Evolutionary conservation across 2,113 vertebrate species (phyloP).

Genomic region (Antennarius striatus): DNA sequence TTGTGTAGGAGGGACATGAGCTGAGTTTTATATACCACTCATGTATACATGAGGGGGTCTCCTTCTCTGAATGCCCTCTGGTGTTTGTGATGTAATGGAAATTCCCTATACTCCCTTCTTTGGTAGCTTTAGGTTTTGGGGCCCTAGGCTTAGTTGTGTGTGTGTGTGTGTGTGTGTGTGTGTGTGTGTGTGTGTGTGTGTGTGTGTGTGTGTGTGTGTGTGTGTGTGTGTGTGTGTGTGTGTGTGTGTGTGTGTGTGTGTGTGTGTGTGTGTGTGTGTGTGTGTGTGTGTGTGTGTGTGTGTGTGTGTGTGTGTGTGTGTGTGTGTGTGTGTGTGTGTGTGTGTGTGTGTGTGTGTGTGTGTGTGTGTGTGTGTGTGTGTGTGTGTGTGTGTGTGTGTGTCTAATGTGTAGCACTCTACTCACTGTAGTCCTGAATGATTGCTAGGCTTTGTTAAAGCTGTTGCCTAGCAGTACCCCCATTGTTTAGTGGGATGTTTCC

Average conservation of each 20-base stretch:
- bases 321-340: no score
- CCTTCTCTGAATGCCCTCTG: constrained; percentile 9
- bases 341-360: neutral
- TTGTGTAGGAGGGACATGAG: constrained; percentile 7
- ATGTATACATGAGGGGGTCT: constrained; percentile 14
- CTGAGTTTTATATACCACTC: neutral
- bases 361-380: constrained; percentile 18
- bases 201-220: no score
- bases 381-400: constrained; percentile 9
- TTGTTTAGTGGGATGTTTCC: constrained; percentile 68
- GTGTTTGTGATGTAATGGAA: constrained; percentile 32
- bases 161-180: no score
- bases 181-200: no score
- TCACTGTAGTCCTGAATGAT: constrained; percentile 59
- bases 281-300: no score
- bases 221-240: neutral
- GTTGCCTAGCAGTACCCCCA: constrained; percentile 67
- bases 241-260: constrained; percentile 9
- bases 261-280: constrained; percentile 4
- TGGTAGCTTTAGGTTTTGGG: constrained; percentile 25
- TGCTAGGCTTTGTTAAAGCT: constrained; percentile 56
- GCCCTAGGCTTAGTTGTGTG: constrained; percentile 27
- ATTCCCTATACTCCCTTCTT: constrained; percentile 34
- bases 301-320: no score
- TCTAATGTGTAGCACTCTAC: constrained; percentile 2